phyloP scores from a whole-genome alignment of 2,113 vertebrate species.

The Sorex araneus region DNA sequence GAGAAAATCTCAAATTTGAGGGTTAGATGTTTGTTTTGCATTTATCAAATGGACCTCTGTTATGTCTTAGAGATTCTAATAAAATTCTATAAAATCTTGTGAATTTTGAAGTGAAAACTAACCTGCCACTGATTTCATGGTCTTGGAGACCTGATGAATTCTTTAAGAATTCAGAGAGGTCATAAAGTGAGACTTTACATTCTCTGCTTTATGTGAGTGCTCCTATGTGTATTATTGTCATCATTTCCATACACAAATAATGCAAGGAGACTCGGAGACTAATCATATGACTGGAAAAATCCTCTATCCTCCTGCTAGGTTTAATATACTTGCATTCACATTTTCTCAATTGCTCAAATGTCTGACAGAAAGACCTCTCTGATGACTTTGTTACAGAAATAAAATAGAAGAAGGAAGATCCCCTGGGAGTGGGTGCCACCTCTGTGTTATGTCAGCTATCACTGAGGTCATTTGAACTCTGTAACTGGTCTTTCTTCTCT shows the following conservation, averaged over 20 bases:
- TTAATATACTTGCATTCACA: conserved; percentile 37
- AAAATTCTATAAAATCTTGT: background rate
- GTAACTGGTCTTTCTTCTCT: background rate
- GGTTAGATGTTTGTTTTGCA: background rate
- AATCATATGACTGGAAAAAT: background rate
- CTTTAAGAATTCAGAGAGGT: too few species aligned
- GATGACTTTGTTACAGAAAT: background rate
- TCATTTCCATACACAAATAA: background rate
- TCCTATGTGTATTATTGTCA: background rate
- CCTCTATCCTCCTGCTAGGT: background rate
- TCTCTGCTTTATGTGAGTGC: background rate
- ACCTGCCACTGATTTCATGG: background rate
- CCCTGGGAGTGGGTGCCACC: background rate
- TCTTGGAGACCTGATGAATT: background rate
- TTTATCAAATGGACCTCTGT: background rate
- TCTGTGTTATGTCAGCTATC: background rate
- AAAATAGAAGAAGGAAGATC: background rate
- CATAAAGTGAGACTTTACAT: background rate
- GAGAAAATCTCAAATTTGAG: background rate
- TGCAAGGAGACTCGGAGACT: background rate
- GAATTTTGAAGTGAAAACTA: background rate
- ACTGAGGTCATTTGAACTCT: conserved; percentile 59
- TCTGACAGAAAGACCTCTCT: background rate
- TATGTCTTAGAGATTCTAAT: background rate
- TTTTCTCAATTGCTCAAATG: conserved; percentile 36